Base-by-base conservation (phyloP, 2,888 invertebrate species). In the Anodontia alba region DNA sequence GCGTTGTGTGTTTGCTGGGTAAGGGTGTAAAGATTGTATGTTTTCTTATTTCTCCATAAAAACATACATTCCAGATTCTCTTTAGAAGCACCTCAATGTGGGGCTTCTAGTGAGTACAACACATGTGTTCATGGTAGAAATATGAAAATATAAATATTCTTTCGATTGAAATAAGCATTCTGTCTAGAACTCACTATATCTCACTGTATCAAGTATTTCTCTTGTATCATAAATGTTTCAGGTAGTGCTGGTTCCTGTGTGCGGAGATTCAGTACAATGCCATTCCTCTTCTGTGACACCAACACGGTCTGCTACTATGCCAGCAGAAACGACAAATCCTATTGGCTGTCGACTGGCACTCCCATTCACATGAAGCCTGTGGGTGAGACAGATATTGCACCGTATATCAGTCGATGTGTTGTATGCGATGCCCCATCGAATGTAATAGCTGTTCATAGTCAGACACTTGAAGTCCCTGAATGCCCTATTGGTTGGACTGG, bases 301-400 rank as follows among this genome's bases (percentile, higher is more conserved):
- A 98, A 98, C 94, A 97, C 98, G 90, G 97, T 98, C 0, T 99
- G 99, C 94, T 97, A 98, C 94, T 98, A 98, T 94, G 98, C 98
- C 0, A 97, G 97, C 93, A 96, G 98, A 83, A 99, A 98, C 94
- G 99, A 99, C 93, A 99, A 98, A 95, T 98, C 98, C 94, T 98
- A 99, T 95, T 99, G 99, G 99, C 95, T 99, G 31, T 97, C 98
- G 26, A 99, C 99, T 8, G 97, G 97, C 0, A 98, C 98, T 97
- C 97, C 98, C 0, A 97, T 97, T 96, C 97, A 97, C 96, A 96
- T 97, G 94, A 99, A 99, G 99, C 98, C 99, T 0, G 98, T 99
- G 85, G 96, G 96, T 75, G 97, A 98, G 3, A 96, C 96, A 73
- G 97, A 98, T 92, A 96, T 98, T 49, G 96, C 96, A 83, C 96